Evolutionary conservation across 2,888 invertebrate genomes (phyloP).

Genomic region (Minunthozetes semirufus): DNA sequence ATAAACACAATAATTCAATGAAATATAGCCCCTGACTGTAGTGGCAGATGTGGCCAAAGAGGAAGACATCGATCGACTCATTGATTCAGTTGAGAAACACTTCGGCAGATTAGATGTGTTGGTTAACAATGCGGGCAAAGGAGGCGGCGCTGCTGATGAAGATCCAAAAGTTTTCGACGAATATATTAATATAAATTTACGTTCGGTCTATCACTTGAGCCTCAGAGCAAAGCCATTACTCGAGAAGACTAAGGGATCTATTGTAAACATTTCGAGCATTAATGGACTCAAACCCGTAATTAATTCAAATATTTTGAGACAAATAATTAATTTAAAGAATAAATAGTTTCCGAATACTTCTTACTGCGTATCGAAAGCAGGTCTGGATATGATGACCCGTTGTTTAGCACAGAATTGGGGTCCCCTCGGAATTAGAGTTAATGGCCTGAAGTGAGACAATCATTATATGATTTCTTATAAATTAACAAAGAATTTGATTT

Average conservation of each 20-base stretch:
- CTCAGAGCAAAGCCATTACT: neutral
- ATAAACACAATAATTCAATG: neutral
- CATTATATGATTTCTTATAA: neutral
- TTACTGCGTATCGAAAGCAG: neutral
- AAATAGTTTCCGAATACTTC: neutral
- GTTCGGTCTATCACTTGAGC: neutral
- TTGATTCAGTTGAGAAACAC: neutral
- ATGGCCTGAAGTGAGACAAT: neutral
- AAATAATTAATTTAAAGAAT: neutral
- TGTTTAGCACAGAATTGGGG: neutral
- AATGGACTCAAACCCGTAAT: neutral
- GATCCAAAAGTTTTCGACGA: neutral
- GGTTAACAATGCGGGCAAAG: neutral
- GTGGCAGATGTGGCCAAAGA: neutral
- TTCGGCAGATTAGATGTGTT: neutral
- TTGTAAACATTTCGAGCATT: neutral
- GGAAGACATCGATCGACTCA: neutral
- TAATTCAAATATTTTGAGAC: too few relatives aligned
- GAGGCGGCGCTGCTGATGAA: neutral
- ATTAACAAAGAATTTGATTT: neutral
- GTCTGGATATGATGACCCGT: conserved; percentile 9
- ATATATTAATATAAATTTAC: neutral
- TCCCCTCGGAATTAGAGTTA: neutral
- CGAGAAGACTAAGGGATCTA: neutral
- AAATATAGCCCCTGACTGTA: neutral